phyloP scores from a whole-genome alignment of 2,888 invertebrate genomes.

The Protula sp. region DNA sequence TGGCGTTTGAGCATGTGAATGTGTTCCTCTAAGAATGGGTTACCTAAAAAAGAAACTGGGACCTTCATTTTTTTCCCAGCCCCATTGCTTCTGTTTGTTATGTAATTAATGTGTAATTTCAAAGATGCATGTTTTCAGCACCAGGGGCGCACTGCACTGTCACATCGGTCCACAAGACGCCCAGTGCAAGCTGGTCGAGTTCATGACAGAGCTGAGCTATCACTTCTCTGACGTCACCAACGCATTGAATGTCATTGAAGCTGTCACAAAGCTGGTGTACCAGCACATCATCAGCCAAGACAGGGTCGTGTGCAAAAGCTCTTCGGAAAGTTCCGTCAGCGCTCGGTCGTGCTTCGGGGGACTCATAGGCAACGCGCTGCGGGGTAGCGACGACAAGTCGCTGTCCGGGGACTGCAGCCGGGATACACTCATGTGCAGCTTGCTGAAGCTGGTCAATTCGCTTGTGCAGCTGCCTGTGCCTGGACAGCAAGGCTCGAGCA shows the following conservation, averaged over 20 bases:
- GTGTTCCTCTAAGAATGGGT: too few species aligned
- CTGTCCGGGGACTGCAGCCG: slow-evolving; percentile 39
- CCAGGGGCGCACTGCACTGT: slow-evolving; percentile 56
- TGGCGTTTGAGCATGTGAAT: too few species aligned
- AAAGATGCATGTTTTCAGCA: slow-evolving; percentile 3
- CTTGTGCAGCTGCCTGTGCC: slow-evolving; percentile 36
- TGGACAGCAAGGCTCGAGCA: background rate
- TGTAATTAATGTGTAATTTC: too few species aligned
- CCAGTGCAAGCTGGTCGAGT: slow-evolving; percentile 67
- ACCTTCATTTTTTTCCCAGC: too few species aligned
- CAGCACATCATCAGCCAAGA: slow-evolving; percentile 46
- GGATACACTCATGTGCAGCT: slow-evolving; percentile 46
- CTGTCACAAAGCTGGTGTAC: slow-evolving; percentile 57
- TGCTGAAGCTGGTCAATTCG: slow-evolving; percentile 44
- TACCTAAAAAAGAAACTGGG: too few species aligned
- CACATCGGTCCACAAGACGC: slow-evolving; percentile 65
- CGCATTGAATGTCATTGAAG: slow-evolving; percentile 69
- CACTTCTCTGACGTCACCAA: slow-evolving; percentile 67
- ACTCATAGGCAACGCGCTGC: slow-evolving; percentile 69
- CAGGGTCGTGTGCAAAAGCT: slow-evolving; percentile 45
- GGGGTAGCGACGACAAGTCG: slow-evolving; percentile 57
- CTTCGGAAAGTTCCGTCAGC: slow-evolving; percentile 52
- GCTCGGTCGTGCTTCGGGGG: slow-evolving; percentile 64
- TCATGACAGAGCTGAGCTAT: slow-evolving; percentile 64
- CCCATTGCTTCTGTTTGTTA: too few species aligned